Conservation (phyloP, 2,797 vertebrate genomes). For the Yasuhikotakia modesta region DNA sequence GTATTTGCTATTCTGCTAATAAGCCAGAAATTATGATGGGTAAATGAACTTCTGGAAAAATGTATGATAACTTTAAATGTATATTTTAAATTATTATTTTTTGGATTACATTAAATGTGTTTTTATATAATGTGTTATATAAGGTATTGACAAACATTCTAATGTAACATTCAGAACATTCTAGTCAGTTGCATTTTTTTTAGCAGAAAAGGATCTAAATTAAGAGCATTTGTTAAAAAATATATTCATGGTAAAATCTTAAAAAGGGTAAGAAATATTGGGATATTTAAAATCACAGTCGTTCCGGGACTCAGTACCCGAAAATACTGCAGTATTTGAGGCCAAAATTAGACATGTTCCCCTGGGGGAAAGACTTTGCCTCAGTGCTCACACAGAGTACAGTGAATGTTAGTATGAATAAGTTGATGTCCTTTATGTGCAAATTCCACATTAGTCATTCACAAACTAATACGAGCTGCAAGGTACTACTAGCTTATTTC, state of each 20-base stretch:
- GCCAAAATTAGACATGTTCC: conserved; percentile 33
- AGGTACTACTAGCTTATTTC: not conserved
- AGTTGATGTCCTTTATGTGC: conserved; percentile 25
- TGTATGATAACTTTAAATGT: no score
- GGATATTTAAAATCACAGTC: conserved; percentile 8
- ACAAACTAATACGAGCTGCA: conserved; percentile 46
- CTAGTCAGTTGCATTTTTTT: not conserved
- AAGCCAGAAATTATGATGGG: no score
- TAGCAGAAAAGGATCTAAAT: conserved; percentile 1
- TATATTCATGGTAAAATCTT: not conserved
- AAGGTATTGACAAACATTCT: no score
- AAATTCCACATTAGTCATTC: conserved; percentile 49
- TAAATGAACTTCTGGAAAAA: no score
- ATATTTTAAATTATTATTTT: no score
- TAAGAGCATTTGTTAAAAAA: not conserved
- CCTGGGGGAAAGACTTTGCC: conserved; percentile 17
- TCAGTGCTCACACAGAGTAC: conserved; percentile 28
- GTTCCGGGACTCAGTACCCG: conserved; percentile 10
- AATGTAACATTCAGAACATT: not conserved
- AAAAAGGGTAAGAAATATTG: not conserved
- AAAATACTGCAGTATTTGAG: not conserved
- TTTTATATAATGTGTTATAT: no score
- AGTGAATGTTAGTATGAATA: conserved; percentile 31
- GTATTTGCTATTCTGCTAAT: conserved; percentile 3
- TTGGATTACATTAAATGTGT: no score